Percentiles rank a stretch among this genome's conserved stretches.
These are phyloP conservation scores for Polydrusus pterygomalis DNA, from an alignment of 2,888 invertebrate species.

Conservation along the genomic window DNA sequence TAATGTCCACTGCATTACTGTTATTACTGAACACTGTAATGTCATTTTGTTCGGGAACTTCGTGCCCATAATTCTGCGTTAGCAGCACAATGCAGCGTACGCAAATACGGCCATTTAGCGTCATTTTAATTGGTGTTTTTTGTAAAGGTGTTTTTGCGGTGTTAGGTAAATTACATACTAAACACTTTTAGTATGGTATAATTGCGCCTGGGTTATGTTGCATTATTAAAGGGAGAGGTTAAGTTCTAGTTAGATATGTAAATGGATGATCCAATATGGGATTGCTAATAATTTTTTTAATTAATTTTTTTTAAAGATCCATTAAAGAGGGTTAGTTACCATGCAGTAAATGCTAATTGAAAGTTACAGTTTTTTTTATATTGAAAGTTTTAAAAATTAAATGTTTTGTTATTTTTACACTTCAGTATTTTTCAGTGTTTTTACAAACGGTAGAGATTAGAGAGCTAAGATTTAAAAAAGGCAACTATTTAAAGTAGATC, in stretches of 20 bases:
- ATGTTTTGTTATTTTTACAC: too few species aligned
- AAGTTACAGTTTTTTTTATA: too few species aligned
- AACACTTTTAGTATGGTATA: conserved; percentile 9
- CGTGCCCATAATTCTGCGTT: conserved; percentile 28
- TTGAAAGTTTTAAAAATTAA: too few species aligned
- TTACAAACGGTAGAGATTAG: too few species aligned
- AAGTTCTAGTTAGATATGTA: background rate
- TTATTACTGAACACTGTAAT: conserved; percentile 27
- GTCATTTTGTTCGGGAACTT: conserved; percentile 27
- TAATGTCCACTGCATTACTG: conserved; percentile 31
- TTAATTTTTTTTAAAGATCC: background rate
- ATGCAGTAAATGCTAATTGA: too few species aligned
- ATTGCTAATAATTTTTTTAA: background rate
- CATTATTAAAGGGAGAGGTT: background rate
- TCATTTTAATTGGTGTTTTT: conserved; percentile 26
- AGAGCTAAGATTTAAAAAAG: too few species aligned
- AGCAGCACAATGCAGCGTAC: conserved; percentile 20
- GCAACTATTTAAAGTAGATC: too few species aligned
- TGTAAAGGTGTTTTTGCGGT: conserved; percentile 13
- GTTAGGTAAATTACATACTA: conserved; percentile 23
- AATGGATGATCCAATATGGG: background rate
- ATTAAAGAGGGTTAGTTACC: background rate
- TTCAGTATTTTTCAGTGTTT: too few species aligned
- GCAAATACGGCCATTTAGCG: conserved; percentile 21
- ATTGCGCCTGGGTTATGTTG: background rate